Evolutionary conservation across 2,797 vertebrate species (phyloP).

Genomic region (Hylomyscus alleni): DNA sequence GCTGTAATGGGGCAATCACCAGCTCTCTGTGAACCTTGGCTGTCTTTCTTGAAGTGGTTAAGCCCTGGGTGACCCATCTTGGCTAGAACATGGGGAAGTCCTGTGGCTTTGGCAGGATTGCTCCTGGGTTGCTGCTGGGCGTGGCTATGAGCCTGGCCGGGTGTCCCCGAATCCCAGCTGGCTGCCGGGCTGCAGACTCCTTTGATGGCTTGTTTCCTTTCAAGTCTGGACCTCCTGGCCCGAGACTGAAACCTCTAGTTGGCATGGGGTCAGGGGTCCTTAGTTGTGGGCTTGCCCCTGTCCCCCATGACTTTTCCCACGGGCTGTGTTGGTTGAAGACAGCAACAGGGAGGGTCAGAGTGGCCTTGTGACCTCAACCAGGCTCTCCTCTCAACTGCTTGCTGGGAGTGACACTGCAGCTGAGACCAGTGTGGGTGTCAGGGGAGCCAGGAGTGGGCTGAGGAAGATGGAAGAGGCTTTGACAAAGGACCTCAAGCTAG

Average conservation of each 20-base stretch:
- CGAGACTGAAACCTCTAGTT: background rate
- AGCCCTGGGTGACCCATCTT: slow-evolving; percentile 71
- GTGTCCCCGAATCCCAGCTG: background rate
- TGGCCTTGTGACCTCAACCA: background rate
- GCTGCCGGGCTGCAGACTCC: slow-evolving; percentile 18
- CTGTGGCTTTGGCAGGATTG: slow-evolving; percentile 75
- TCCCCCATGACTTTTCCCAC: background rate
- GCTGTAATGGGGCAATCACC: slow-evolving; percentile 32
- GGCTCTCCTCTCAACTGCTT: background rate
- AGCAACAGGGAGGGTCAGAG: background rate
- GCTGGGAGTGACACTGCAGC: background rate
- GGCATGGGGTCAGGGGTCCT: slow-evolving; percentile 8
- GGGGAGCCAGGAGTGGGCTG: background rate
- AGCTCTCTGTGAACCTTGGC: slow-evolving; percentile 71
- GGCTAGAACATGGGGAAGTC: slow-evolving; percentile 71
- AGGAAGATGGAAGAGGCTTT: background rate
- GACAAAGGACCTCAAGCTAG: background rate
- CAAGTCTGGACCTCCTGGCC: slow-evolving; percentile 1
- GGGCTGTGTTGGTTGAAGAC: background rate
- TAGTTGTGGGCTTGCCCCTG: background rate
- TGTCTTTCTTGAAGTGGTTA: slow-evolving; percentile 67
- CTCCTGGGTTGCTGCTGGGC: slow-evolving; percentile 59
- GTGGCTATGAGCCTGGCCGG: slow-evolving; percentile 27
- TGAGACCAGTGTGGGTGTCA: background rate
- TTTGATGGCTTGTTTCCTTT: background rate